Evolutionary conservation across 92 coral and sea anemone genomes (phyloP), one percentile per base, ranked within the genome.

Genomic region (Muricea muricata): DNA sequence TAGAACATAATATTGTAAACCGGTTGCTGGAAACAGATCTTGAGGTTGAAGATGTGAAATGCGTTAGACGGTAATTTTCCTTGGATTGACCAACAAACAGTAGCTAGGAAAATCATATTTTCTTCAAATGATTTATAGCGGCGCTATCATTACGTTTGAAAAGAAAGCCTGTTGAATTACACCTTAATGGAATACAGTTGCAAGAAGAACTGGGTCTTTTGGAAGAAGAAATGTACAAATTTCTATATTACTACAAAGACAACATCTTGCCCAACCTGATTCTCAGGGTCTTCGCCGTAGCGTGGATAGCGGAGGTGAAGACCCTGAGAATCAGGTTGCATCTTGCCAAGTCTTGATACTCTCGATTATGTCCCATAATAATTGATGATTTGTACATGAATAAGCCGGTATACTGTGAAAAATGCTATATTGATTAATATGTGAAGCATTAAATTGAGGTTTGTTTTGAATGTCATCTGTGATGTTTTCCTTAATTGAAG

Each of bases 231-330:
- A 72, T 72, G 78, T 26, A 26, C 30, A 42, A 42, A 42, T 72
- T 72, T 42, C 31, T 72, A 24, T 72, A 58, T 42, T 72, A 72
- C 78, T 72, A 40, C 56, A 72, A 42, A 47, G 78, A 72, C 54
- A 72, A 72, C 57, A 72, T 72, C 20, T n/a, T n/a, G n/a, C n/a
- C n/a, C n/a, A n/a, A n/a, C n/a, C n/a, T n/a, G n/a, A n/a, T n/a
- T n/a, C n/a, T n/a, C n/a, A n/a, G n/a, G n/a, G n/a, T n/a, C n/a
- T n/a, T n/a, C n/a, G n/a, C n/a, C n/a, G n/a, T n/a, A n/a, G n/a
- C n/a, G n/a, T n/a, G n/a, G n/a, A n/a, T n/a, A n/a, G n/a, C n/a
- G n/a, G n/a, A n/a, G n/a, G n/a, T n/a, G n/a, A n/a, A n/a, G n/a
- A n/a, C n/a, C n/a, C n/a, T n/a, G n/a, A n/a, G n/a, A n/a, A n/a